Evolutionary conservation across 1,140 invertebrate species (phyloP).

Genomic region (Chironomus striatipennis): DNA sequence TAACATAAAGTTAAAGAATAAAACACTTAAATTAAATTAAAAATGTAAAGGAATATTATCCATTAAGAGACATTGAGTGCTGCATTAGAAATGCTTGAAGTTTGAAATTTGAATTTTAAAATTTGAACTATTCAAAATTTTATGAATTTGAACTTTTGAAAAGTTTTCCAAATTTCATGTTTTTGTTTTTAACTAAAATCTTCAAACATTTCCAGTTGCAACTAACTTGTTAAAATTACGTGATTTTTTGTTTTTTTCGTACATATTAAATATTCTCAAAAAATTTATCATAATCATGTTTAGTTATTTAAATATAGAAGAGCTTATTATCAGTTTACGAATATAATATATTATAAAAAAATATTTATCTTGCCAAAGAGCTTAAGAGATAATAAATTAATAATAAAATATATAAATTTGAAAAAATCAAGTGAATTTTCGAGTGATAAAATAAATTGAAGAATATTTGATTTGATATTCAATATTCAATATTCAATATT

Average conservation of each 20-base stretch:
- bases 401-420: too few species aligned
- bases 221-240: neutral
- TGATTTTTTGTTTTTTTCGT: slow-evolving; percentile 2
- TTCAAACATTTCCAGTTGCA: neutral
- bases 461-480: too few species aligned
- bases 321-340: neutral
- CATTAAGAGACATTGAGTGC: neutral
- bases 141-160: too few species aligned
- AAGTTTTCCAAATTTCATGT: too few species aligned
- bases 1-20: slow-evolving; percentile 21
- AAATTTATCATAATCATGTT: too few species aligned
- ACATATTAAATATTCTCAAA: neutral
- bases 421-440: too few species aligned
- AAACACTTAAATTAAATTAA: neutral
- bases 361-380: neutral
- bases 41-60: neutral
- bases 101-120: too few species aligned
- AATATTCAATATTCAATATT: too few species aligned
- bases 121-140: too few species aligned
- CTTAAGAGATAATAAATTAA: too few species aligned
- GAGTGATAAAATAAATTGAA: too few species aligned
- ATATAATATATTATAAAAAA: neutral
- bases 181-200: too few species aligned
- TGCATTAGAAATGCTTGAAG: neutral
- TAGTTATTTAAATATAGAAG: neutral